Base-by-base conservation (phyloP, 2,113 vertebrate species). In the Poeciliopsis retropinna region DNA sequence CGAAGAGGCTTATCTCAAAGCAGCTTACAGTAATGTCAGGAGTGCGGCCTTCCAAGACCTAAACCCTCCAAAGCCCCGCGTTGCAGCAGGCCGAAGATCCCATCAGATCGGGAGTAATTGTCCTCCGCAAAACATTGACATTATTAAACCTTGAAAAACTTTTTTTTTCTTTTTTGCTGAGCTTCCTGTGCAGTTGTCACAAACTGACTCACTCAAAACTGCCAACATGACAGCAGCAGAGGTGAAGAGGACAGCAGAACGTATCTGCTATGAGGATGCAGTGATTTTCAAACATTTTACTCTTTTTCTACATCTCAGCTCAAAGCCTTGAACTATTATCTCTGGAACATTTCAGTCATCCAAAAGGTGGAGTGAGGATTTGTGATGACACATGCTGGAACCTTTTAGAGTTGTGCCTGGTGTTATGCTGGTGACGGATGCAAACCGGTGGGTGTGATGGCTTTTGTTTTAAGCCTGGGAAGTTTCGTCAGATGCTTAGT, bases 1-100 rank as follows among this genome's bases (percentile, higher is more conserved):
- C 88, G 83, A 85, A 90, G 85, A 89, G 71, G 82, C 84, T 92
- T 88, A 84, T 85, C 83, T 76, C 10, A 71, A 88, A 89, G 85
- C 60, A 44, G 80, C 82, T 87, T 83, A 80, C 72, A 78, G 10
- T 85, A 61, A 88, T 73, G 85, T 83, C 37, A 81, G 83, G 69
- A 86, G 63, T 69, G 65, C 64, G 83, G 84, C 84, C 79, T 34
- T 34, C 65, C 47, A 78, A 22, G 62, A 67, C 70, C 67, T 78
- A 86, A 81, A 78, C 62, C 34, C 69, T 71, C 70, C 37, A 67
- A 72, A 54, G 64, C 73, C 67, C 67, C 4, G 63, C n/a, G 62
- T 67, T 60, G 22, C 3, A 57, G 47, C 57, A 39, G 71, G 63
- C 76, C 66, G 67, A 0, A 79, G 64, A 76, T 67, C 47, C 37